These are phyloP conservation scores for Leptura quadrifasciata DNA, from an alignment of 2,888 invertebrate species.

Conservation along the genomic window DNA sequence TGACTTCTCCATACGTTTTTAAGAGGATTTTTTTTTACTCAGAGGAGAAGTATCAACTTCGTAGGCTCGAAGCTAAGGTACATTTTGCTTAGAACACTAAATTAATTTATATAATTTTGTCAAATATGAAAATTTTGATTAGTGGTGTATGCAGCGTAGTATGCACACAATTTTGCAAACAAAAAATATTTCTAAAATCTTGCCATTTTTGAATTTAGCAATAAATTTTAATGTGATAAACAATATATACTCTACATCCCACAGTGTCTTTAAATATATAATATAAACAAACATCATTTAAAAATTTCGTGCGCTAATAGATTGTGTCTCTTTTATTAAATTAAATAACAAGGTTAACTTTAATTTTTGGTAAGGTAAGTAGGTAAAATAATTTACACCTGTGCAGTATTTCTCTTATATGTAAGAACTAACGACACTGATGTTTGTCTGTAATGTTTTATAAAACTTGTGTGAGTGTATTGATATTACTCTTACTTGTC, in stretches of 20 bases:
- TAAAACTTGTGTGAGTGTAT: background rate
- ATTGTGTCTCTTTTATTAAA: background rate
- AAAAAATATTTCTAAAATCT: too few relatives aligned
- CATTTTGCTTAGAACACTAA: too few relatives aligned
- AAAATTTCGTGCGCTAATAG: slow-evolving; percentile 2
- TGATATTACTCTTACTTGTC: slow-evolving; percentile 22
- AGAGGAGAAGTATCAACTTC: too few relatives aligned
- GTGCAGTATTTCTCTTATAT: background rate
- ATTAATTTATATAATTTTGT: too few relatives aligned
- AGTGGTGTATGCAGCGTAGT: too few relatives aligned
- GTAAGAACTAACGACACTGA: background rate
- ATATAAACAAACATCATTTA: slow-evolving; percentile 2
- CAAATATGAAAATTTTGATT: too few relatives aligned
- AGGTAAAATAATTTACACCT: background rate
- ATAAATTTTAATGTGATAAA: too few relatives aligned
- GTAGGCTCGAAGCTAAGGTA: too few relatives aligned
- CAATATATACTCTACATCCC: background rate
- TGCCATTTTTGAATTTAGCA: too few relatives aligned
- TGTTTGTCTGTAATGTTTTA: background rate
- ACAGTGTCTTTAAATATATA: background rate
- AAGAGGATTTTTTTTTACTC: too few relatives aligned
- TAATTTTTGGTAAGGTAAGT: background rate
- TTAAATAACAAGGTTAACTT: background rate
- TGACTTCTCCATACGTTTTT: too few relatives aligned
- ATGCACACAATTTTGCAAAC: too few relatives aligned